phyloP scores from a whole-genome alignment of 2,888 invertebrate genomes.

The Pristionchus fissidentatus region DNA sequence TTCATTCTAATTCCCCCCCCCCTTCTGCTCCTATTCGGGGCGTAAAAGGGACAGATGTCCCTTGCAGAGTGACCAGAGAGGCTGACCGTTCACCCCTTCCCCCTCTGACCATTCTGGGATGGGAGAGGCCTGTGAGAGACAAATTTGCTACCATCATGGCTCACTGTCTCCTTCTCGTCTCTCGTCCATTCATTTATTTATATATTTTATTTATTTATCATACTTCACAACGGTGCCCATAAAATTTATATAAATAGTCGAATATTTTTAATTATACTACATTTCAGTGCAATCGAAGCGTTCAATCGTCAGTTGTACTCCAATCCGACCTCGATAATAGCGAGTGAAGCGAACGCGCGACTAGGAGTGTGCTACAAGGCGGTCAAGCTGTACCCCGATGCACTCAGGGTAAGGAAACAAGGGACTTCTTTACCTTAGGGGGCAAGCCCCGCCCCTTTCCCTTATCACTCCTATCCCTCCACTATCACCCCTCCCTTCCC shows the following conservation, averaged over 20 bases:
- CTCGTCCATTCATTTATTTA: no score
- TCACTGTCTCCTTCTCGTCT: neutral
- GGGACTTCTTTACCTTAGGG: no score
- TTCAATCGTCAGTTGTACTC: slow-evolving; percentile 95
- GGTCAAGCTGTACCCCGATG: slow-evolving; percentile 89
- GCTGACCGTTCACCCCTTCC: no score
- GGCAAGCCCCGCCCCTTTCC: no score
- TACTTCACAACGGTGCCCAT: no score
- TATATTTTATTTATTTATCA: no score
- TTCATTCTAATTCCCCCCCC: no score
- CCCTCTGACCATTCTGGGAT: neutral
- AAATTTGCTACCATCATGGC: neutral
- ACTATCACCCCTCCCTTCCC: no score
- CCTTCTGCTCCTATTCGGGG: neutral
- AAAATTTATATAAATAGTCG: neutral
- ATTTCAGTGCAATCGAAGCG: slow-evolving; percentile 90
- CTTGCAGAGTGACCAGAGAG: neutral
- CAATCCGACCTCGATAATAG: slow-evolving; percentile 84
- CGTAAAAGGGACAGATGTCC: neutral
- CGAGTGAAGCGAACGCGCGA: slow-evolving; percentile 90
- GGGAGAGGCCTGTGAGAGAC: neutral
- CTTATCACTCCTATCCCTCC: no score
- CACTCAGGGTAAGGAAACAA: slow-evolving; percentile 84
- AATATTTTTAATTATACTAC: neutral
- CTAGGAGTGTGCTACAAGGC: slow-evolving; percentile 98